These are phyloP conservation scores for Leptosomus discolor DNA, from an alignment of 2,113 vertebrate species.

Conservation along the genomic window DNA sequence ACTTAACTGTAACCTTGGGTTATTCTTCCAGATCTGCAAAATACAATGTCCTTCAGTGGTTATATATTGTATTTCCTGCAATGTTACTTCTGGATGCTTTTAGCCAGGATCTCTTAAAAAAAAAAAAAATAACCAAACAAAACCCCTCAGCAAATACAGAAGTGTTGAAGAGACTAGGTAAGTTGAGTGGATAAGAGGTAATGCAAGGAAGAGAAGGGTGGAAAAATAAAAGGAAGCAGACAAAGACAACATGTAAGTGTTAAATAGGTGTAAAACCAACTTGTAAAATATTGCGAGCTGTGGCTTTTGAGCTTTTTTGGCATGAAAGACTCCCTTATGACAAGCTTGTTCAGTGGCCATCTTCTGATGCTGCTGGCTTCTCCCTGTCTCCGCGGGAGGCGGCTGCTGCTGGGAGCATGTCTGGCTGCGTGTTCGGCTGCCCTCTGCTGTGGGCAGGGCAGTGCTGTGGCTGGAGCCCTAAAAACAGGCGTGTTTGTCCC, in stretches of 20 bases:
- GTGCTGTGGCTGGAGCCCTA: neutral
- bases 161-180: neutral
- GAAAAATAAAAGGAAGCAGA: neutral
- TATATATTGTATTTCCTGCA: neutral
- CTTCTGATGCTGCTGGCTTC: neutral
- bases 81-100: neutral
- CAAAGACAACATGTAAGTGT: neutral
- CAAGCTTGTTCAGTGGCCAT: neutral
- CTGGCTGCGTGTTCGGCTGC: rapidly evolving
- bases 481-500: rapidly evolving
- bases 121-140: too few species aligned
- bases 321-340: neutral
- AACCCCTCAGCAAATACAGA: neutral
- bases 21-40: neutral
- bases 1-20: neutral
- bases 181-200: neutral
- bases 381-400: rapidly evolving
- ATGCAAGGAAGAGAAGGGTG: neutral
- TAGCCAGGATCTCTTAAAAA: neutral
- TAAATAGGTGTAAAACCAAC: neutral
- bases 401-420: neutral
- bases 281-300: neutral
- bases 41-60: neutral
- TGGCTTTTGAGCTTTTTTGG: neutral
- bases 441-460: neutral